Base-by-base conservation (phyloP, 2,797 vertebrate species). In the Gouania willdenowi region DNA sequence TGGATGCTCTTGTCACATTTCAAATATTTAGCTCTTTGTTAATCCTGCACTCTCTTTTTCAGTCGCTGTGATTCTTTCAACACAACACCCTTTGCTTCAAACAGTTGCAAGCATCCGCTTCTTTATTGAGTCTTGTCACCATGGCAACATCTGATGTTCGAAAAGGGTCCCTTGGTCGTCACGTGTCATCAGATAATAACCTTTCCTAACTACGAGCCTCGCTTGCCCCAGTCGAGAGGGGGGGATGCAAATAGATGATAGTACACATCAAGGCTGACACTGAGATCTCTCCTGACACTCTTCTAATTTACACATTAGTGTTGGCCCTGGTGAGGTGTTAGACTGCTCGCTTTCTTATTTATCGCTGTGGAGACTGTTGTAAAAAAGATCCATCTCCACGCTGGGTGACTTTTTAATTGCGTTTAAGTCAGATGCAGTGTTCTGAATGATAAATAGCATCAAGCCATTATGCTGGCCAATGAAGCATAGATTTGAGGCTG, bases 271-370 rank as follows among this genome's bases (percentile, higher is more conserved):
- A 20, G 16, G 29, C 54, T 31, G 34, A 51, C 32, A 35, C 41
- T 35, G 13, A 46, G 42, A 6, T 26, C 36, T 45, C 48, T 47
- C 29, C 29, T 30, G 41, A 32, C 43, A 24, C 50, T 37, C 20
- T 10, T 56, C 29, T 59, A 36, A 55, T 62, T 27, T 23, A 54
- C 46, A 42, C 39, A n/a, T n/a, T n/a, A n/a, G n/a, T n/a, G n/a
- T n/a, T n/a, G n/a, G n/a, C n/a, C n/a, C n/a, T n/a, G n/a, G n/a
- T n/a, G n/a, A n/a, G n/a, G n/a, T n/a, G n/a, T n/a, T n/a, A n/a
- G n/a, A n/a, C n/a, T n/a, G n/a, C n/a, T n/a, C n/a, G n/a, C n/a
- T n/a, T n/a, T n/a, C n/a, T n/a, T n/a, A n/a, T n/a, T n/a, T n/a
- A n/a, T n/a, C n/a, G n/a, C n/a, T n/a, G n/a, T n/a, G n/a, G n/a